Conservation (phyloP, 1,140 invertebrate species). For the Aphidius ervi region DNA sequence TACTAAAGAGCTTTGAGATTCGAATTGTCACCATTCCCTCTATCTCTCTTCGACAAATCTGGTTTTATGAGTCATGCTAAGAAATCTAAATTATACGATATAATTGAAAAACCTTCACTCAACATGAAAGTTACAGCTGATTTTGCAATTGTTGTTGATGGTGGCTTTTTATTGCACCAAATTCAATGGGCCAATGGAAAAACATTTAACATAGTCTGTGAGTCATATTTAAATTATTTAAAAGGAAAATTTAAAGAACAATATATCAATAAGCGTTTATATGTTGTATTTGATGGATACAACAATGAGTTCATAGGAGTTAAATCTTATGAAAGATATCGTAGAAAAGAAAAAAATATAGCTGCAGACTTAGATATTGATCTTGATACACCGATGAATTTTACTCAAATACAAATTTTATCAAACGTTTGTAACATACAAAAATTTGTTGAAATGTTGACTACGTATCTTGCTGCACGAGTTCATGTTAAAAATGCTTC, state of each 20-base stretch:
- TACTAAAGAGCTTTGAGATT: conserved; percentile 40
- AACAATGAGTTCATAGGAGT: conserved; percentile 5
- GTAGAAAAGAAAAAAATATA: conserved; percentile 13
- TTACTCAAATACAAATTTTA: conserved; percentile 24
- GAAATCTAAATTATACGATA: conserved; percentile 39
- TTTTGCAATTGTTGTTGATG: conserved; percentile 22
- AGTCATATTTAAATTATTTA: conserved; percentile 11
- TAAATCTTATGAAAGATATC: conserved; percentile 17
- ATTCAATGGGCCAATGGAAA: conserved; percentile 22
- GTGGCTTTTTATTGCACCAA: conserved; percentile 24
- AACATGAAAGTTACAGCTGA: background rate
- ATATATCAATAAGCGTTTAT: no score
- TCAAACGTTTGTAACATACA: conserved; percentile 22
- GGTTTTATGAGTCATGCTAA: conserved; percentile 40
- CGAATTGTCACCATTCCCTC: conserved; percentile 38
- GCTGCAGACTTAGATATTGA: conserved; percentile 5
- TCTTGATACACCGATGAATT: background rate
- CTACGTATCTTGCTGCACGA: background rate
- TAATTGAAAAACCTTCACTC: conserved; percentile 26
- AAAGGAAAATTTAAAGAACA: conserved; percentile 11
- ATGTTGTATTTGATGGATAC: conserved; percentile 20
- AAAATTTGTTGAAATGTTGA: conserved; percentile 21
- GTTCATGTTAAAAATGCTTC: no score
- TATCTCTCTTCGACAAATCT: conserved; percentile 35
- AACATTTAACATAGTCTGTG: conserved; percentile 15